phyloP scores from a whole-genome alignment of 2,797 vertebrate species.

The Leptodactylus fallax region DNA sequence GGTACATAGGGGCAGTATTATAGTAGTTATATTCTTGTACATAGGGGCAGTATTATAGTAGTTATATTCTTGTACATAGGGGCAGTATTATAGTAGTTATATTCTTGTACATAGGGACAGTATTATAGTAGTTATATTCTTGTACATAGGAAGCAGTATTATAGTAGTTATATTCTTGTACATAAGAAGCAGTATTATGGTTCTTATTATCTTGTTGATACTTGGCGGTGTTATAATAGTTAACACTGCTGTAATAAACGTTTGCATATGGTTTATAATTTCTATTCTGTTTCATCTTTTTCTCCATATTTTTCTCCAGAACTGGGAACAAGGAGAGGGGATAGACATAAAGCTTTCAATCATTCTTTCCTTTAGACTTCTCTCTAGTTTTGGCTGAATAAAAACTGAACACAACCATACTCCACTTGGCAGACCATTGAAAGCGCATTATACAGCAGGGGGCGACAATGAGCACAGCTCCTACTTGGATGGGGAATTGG shows the following conservation, averaged over 20 bases:
- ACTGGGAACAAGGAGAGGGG: too few species aligned
- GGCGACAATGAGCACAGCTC: neutral
- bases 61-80: slow-evolving; percentile 19
- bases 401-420: too few species aligned
- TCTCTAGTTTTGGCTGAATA: neutral
- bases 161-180: neutral
- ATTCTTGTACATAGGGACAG: neutral
- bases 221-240: neutral
- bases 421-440: neutral
- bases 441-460: neutral
- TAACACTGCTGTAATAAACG: neutral
- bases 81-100: slow-evolving; percentile 9
- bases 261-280: too few species aligned
- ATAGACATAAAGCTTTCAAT: neutral
- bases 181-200: neutral
- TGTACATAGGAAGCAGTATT: neutral
- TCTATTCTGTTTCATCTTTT: too few species aligned
- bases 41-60: slow-evolving; percentile 12
- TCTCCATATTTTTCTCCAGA: too few species aligned
- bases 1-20: too few species aligned
- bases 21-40: neutral
- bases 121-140: neutral
- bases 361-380: neutral
- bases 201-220: neutral
- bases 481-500: neutral